Evolutionary conservation across 2,797 vertebrate species (phyloP).

Genomic region (Syngnathus acus): DNA sequence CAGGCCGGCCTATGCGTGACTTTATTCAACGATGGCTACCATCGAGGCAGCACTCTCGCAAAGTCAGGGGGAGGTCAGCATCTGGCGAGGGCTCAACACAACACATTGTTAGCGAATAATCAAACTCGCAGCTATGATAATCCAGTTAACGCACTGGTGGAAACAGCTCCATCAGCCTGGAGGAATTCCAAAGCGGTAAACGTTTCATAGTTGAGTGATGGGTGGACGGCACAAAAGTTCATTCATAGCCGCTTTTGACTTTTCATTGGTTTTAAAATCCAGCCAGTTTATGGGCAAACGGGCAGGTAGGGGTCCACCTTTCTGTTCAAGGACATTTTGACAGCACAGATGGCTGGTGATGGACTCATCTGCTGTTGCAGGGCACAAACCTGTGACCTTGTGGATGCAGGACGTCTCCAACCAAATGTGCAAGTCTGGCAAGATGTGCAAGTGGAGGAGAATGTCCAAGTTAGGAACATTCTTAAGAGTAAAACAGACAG

Average conservation of each 20-base stretch:
- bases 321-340: slow-evolving; percentile 46
- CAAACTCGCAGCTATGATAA: slow-evolving; percentile 33
- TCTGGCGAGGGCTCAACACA: slow-evolving; percentile 33
- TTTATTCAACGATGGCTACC: slow-evolving; percentile 51
- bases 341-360: slow-evolving; percentile 55
- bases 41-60: slow-evolving; percentile 27
- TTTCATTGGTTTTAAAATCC: slow-evolving; percentile 6
- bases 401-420: slow-evolving; percentile 35
- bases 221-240: slow-evolving; percentile 5
- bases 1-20: slow-evolving; percentile 39
- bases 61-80: slow-evolving; percentile 53
- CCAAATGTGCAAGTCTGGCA: slow-evolving; percentile 25
- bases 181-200: slow-evolving; percentile 8
- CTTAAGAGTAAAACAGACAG: slow-evolving; percentile 3
- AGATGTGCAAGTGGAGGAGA: slow-evolving; percentile 4
- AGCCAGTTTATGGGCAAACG: slow-evolving; percentile 15
- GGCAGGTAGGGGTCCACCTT: slow-evolving; percentile 41
- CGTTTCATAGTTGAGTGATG: slow-evolving; percentile 14
- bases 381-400: slow-evolving; percentile 48
- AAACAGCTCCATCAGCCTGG: slow-evolving; percentile 16
- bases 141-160: slow-evolving; percentile 25
- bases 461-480: not conserved
- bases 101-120: slow-evolving; percentile 35
- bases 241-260: slow-evolving; percentile 22
- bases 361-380: slow-evolving; percentile 50